Conservation (phyloP, 1,140 invertebrate genomes). For the Homalodisca vitripennis region DNA sequence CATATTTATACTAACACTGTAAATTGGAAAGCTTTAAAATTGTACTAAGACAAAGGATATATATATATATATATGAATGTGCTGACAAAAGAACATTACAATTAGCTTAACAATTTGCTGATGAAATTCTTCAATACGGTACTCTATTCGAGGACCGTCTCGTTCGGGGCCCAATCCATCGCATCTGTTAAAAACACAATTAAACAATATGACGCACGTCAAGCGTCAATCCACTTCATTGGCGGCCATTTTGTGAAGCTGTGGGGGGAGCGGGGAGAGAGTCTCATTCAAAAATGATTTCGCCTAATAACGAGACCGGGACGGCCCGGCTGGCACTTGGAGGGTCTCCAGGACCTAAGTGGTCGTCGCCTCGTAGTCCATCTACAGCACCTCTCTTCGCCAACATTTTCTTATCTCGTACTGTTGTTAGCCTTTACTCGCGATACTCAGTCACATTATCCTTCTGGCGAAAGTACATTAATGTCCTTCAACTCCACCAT, state of each 20-base stretch:
- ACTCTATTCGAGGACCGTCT: too few species aligned
- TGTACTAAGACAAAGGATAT: too few species aligned
- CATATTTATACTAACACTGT: too few species aligned
- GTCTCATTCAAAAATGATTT: constrained; percentile 27
- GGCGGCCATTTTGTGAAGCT: constrained; percentile 15
- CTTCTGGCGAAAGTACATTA: not conserved
- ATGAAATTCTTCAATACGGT: too few species aligned
- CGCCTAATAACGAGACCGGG: constrained; percentile 13
- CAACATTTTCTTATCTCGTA: constrained; percentile 11
- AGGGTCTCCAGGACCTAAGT: constrained; percentile 15
- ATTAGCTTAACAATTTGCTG: too few species aligned
- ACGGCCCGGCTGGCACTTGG: not conserved
- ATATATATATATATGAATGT: too few species aligned
- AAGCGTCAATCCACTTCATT: constrained; percentile 25
- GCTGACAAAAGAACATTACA: too few species aligned
- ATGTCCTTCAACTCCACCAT: not conserved
- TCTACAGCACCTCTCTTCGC: not conserved
- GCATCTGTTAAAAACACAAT: constrained; percentile 20
- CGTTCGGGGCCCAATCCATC: too few species aligned
- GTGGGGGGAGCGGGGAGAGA: not conserved
- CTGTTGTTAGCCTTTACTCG: constrained; percentile 4
- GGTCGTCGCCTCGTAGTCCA: not conserved
- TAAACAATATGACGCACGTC: constrained; percentile 17
- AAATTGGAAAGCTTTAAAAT: too few species aligned
- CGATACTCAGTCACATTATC: constrained; percentile 18